Evolutionary conservation across 92 coral and sea anemone genomes (phyloP).

Genomic region (Muricea muricata): DNA sequence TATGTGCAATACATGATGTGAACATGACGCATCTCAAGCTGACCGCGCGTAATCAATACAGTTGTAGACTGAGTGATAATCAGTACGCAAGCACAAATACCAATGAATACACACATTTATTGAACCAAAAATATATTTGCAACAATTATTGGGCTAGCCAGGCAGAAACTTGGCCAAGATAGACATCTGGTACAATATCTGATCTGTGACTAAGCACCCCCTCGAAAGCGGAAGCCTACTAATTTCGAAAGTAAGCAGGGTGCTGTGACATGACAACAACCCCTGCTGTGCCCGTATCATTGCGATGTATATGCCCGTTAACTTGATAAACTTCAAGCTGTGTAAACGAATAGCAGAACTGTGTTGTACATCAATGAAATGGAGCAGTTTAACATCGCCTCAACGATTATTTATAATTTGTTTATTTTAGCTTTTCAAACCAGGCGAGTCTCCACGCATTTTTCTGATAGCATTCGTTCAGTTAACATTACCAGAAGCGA

Average conservation of each 20-base stretch:
- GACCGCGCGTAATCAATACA: too few relatives aligned
- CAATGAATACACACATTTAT: too few relatives aligned
- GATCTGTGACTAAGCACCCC: too few relatives aligned
- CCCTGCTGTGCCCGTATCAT: background rate
- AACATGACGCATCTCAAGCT: too few relatives aligned
- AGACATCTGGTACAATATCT: too few relatives aligned
- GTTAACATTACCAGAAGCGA: background rate
- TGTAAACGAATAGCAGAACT: background rate
- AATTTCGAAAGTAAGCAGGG: background rate
- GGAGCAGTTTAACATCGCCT: background rate
- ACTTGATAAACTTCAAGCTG: background rate
- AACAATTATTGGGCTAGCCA: too few relatives aligned
- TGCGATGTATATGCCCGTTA: background rate
- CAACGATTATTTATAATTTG: background rate
- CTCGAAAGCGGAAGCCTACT: too few relatives aligned
- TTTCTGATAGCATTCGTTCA: background rate
- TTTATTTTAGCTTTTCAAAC: background rate
- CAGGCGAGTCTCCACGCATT: background rate
- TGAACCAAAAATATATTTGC: too few relatives aligned
- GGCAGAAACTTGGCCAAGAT: too few relatives aligned
- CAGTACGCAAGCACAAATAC: too few relatives aligned
- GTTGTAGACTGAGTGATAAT: too few relatives aligned
- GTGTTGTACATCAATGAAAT: background rate
- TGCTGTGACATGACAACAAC: background rate
- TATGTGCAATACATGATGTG: too few relatives aligned